Evolutionary conservation across 2,888 invertebrate species (phyloP).

Genomic region (Rhorus exstirpatorius): DNA sequence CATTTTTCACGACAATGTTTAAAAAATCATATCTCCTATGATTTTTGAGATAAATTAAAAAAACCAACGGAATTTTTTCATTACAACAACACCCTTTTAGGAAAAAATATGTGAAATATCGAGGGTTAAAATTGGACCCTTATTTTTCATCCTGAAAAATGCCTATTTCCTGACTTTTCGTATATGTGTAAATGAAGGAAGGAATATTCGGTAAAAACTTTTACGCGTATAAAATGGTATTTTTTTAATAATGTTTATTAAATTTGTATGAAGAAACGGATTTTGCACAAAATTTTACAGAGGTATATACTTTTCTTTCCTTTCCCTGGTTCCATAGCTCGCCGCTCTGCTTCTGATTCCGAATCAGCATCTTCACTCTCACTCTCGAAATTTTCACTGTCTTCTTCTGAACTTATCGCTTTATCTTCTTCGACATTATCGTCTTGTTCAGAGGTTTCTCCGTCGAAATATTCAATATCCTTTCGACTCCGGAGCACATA

Average conservation of each 20-base stretch:
- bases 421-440: no score
- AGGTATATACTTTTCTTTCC: no score
- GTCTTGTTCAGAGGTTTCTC: no score
- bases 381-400: no score
- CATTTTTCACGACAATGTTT: no score
- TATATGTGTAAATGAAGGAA: conserved; percentile 12
- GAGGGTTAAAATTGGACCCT: conserved; percentile 12
- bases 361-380: no score
- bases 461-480: not conserved
- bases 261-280: not conserved
- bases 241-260: conserved; percentile 12
- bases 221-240: conserved; percentile 3
- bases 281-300: not conserved
- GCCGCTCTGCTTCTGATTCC: no score
- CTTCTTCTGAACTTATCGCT: no score
- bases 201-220: conserved; percentile 23
- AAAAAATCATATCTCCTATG: no score
- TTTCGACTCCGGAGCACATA: not conserved
- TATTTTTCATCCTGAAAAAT: conserved; percentile 24
- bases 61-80: conserved; percentile 11
- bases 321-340: not conserved
- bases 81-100: conserved; percentile 12
- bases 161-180: conserved; percentile 6
- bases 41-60: no score
- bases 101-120: conserved; percentile 25